Evolutionary conservation across 2,113 vertebrate species (phyloP).

Genomic region (Phalacrocorax brasilianus): DNA sequence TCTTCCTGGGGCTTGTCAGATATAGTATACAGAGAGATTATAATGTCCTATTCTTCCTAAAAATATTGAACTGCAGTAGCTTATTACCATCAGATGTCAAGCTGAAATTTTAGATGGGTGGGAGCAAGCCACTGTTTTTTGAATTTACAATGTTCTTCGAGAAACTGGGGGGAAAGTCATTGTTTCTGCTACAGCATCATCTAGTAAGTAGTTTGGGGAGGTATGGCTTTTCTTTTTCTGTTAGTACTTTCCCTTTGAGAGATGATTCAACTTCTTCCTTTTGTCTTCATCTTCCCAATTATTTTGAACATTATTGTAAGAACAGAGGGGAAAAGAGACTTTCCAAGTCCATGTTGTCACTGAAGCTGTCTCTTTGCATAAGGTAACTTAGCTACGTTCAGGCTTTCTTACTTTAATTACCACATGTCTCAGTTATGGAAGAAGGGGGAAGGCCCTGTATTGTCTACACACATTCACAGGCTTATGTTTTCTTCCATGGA

Average conservation of each 20-base stretch:
- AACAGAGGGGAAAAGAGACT: not conserved
- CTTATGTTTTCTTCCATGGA: not conserved
- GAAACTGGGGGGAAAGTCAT: not conserved
- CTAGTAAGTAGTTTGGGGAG: not conserved
- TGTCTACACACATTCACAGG: not conserved
- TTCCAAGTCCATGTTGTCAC: not conserved
- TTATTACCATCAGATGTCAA: not conserved
- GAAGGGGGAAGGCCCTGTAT: not conserved
- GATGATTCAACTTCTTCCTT: not conserved
- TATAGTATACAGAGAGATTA: not conserved
- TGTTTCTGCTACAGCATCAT: not conserved
- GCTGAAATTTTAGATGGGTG: not conserved
- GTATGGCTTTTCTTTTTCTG: not conserved
- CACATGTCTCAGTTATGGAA: not conserved
- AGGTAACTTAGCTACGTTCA: not conserved
- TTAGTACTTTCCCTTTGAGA: not conserved
- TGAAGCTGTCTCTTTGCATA: not conserved
- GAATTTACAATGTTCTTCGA: not conserved
- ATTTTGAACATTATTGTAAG: not conserved
- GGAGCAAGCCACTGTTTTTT: not conserved
- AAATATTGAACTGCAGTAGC: not conserved
- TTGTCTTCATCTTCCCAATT: not conserved
- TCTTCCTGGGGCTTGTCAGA: not conserved
- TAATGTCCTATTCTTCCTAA: not conserved
- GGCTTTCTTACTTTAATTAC: constrained; percentile 12